Evolutionary conservation across 1,140 invertebrate species (phyloP), one percentile per base, ranked within the genome.

Genomic region (Holcopasites calliopsidis): DNA sequence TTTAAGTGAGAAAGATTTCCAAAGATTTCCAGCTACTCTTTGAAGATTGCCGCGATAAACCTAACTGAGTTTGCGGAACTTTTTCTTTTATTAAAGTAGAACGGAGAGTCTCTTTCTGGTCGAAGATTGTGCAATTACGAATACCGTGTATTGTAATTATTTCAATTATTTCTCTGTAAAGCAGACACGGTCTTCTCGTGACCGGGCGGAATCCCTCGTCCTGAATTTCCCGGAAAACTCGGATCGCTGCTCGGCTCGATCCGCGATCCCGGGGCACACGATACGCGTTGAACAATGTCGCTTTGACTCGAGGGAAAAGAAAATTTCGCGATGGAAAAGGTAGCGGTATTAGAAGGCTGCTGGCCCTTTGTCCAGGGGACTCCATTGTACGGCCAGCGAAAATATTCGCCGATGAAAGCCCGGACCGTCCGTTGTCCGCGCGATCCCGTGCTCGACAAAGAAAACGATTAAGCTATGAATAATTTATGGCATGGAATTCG

Each of bases 391-490:
- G 72, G 31, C 42, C 21, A 33, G 66, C 44, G 76, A 79, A 83
- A 83, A 83, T 72, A 79, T 83, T 83, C 70, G 52, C 47, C 62
- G 75, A 82, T 82, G 75, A 66, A 81, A 83, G 79, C 70, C 60
- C 76, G 28, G 47, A 42, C 50, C 50, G 57, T 47, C 54, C 70
- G 66, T 62, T 75, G 70, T 49, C 77, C 76, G 58, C 33, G 42
- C 49, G 65, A 82, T 82, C 70, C 54, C 55, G 64, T 50, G 64
- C 47, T 79, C 66, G 61, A 79, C 78, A 72, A 69, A 66, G 52
- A 26, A 61, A 47, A 40, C 76, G 76, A 83, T 83, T 83, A 79
- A 83, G 60, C n/a, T 73, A 79, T 79, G 82, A 79, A 83, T 79
- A 72, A 83, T 83, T 83, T 78, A 83, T 79, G 55, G 18, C 18